Evolutionary conservation across 2,797 vertebrate genomes (phyloP).

Genomic region (Artibeus jamaicensis): DNA sequence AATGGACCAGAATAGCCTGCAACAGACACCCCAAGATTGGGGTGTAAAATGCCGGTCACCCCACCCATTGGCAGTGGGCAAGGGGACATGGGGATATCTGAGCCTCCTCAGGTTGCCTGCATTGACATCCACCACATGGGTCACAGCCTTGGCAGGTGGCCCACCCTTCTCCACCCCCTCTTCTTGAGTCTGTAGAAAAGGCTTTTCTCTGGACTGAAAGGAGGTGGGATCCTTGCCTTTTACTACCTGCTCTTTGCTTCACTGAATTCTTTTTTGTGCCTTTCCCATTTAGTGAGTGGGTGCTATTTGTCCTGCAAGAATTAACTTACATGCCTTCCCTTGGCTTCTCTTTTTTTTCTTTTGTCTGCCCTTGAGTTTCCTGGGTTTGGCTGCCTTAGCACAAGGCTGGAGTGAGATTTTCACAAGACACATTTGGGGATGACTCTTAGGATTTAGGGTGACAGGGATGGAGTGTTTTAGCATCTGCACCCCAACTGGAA

Average conservation of each 20-base stretch:
- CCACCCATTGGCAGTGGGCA: background rate
- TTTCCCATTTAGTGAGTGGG: background rate
- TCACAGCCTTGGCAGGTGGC: background rate
- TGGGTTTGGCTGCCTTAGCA: background rate
- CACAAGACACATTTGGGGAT: background rate
- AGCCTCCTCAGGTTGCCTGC: background rate
- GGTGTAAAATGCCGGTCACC: background rate
- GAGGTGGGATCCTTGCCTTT: background rate
- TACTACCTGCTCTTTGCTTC: background rate
- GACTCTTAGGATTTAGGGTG: background rate
- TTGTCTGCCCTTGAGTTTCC: background rate
- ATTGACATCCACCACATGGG: background rate
- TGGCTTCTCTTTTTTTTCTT: background rate
- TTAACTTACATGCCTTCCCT: background rate
- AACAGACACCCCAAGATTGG: background rate
- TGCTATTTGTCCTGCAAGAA: background rate
- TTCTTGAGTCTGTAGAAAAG: background rate
- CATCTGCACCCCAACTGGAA: background rate
- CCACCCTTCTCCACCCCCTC: background rate
- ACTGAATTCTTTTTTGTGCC: background rate
- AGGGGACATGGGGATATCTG: background rate
- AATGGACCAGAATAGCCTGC: background rate
- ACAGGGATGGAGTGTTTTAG: background rate
- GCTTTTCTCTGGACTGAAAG: constrained; percentile 8
- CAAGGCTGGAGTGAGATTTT: background rate